Evolutionary conservation across 1,140 invertebrate genomes (phyloP), one percentile per base, ranked within the genome.

Genomic region (Drosophila obscura): DNA sequence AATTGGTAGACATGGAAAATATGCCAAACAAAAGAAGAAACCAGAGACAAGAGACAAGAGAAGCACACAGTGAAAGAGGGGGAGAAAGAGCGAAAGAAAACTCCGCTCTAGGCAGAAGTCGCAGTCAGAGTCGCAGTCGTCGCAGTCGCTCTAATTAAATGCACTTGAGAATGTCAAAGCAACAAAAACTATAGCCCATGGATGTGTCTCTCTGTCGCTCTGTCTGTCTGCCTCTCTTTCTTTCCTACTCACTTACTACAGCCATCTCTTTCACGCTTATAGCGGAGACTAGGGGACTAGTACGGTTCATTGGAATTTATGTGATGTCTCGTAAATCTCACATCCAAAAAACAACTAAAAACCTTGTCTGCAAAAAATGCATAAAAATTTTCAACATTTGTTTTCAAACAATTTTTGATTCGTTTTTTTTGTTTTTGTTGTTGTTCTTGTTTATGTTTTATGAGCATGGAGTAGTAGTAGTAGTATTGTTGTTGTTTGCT

Each of bases 1-100:
- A 90, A 90, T 90, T 90, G 89, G 80, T 68, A 87, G 83, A 88
- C 82, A 87, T 83, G 72, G 80, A 72, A 85, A 84, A 81, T 85
- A 90, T 85, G 85, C 85, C 85, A 89, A 85, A 79, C 75, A 87
- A 82, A 11, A 13, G 11, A 13, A 83, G 78, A 48, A 73, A 81
- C 56, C 35, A 24, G 50, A 68, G 65, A 53, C 49, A 62, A 24
- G 50, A 68, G 65, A 53, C 49, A 62, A 35, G 63, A 55, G 63
- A 71, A 68, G 2, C 9, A 35, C 3, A 35, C 3, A 35, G 31
- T 0, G 0, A 35, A 9, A 39, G 11, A 39, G 35, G 19, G 49
- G 28, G 49, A 52, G 49, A 58, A 15, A 64, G 55, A 72, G 11
- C 57, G 22, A 44, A 46, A 15, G 59, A 51, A 57, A 49, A 61